Conservation (phyloP, 2,888 invertebrate species). For the Scaptodrosophila latifasciaeformis region DNA sequence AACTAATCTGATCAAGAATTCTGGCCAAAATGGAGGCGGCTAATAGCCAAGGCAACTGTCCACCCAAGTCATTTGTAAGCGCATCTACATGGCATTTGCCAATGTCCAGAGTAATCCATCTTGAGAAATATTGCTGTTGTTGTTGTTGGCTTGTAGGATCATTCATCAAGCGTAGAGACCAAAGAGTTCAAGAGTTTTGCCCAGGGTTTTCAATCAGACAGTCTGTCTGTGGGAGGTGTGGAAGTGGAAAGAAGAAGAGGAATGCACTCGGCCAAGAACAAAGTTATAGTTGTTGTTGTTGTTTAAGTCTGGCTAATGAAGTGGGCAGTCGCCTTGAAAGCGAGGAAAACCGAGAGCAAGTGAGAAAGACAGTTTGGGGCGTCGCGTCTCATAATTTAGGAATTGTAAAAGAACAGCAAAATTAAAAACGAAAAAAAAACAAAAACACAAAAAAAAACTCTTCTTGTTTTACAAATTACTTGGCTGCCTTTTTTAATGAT, state of each 20-base stretch:
- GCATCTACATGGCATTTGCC: constrained; percentile 3
- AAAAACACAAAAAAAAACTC: constrained; percentile 3
- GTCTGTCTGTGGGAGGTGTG: background rate
- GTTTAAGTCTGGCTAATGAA: too few species aligned
- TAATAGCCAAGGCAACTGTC: constrained; percentile 37
- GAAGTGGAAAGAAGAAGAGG: too few species aligned
- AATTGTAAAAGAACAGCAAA: constrained; percentile 13
- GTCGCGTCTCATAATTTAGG: constrained; percentile 11
- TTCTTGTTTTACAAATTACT: constrained; percentile 64
- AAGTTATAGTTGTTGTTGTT: constrained; percentile 40
- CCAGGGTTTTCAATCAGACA: too few species aligned
- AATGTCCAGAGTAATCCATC: constrained; percentile 42
- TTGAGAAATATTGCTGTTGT: too few species aligned
- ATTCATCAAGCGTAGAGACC: constrained; percentile 42
- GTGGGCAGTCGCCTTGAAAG: too few species aligned
- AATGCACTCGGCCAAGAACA: too few species aligned
- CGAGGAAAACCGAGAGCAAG: too few species aligned
- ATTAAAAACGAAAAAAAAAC: background rate
- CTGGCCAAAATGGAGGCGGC: constrained; percentile 7
- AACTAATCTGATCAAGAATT: too few species aligned
- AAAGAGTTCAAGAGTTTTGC: too few species aligned
- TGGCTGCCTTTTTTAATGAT: constrained; percentile 56
- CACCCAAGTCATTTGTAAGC: constrained; percentile 38
- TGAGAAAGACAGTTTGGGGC: too few species aligned
- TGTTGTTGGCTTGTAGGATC: too few species aligned